Evolutionary conservation across 1,140 invertebrate species (phyloP).

Genomic region (Acromyrmex echinatior): DNA sequence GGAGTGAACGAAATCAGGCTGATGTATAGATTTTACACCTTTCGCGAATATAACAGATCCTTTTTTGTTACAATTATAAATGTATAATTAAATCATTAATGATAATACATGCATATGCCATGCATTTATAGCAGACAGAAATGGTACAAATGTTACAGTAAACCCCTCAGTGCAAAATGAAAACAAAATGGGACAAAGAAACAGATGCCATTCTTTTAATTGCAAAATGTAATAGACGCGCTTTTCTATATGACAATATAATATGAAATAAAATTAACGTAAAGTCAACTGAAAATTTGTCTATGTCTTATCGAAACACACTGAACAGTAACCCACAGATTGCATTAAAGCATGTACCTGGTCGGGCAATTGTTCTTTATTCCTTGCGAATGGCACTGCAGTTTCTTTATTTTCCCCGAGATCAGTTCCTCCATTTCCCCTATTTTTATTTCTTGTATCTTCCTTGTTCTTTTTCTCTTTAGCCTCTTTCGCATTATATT

Average conservation of each 20-base stretch:
- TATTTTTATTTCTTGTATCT: conserved; percentile 80
- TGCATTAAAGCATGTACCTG: conserved; percentile 74
- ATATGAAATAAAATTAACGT: conserved; percentile 51
- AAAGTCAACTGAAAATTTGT: conserved; percentile 18
- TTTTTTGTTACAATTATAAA: neutral
- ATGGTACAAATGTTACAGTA: neutral
- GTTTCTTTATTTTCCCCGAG: conserved; percentile 72
- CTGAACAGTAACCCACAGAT: conserved; percentile 56
- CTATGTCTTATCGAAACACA: conserved; percentile 50
- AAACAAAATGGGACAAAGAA: conserved; percentile 24
- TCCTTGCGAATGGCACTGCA: conserved; percentile 52
- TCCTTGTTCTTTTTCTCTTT: conserved; percentile 84
- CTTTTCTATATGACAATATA: neutral
- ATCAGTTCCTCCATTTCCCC: conserved; percentile 72
- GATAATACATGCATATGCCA: neutral
- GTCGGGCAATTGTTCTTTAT: conserved; percentile 69
- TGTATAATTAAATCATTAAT: neutral
- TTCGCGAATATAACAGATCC: neutral
- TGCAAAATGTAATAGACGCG: conserved; percentile 11
- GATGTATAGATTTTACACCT: neutral
- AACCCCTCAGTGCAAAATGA: neutral
- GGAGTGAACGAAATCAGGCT: too few relatives aligned
- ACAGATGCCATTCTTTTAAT: conserved; percentile 40
- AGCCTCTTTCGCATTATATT: conserved; percentile 77
- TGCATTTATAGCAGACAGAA: neutral